Evolutionary conservation across 2,113 vertebrate genomes (phyloP).

Genomic region (Strix uralensis): DNA sequence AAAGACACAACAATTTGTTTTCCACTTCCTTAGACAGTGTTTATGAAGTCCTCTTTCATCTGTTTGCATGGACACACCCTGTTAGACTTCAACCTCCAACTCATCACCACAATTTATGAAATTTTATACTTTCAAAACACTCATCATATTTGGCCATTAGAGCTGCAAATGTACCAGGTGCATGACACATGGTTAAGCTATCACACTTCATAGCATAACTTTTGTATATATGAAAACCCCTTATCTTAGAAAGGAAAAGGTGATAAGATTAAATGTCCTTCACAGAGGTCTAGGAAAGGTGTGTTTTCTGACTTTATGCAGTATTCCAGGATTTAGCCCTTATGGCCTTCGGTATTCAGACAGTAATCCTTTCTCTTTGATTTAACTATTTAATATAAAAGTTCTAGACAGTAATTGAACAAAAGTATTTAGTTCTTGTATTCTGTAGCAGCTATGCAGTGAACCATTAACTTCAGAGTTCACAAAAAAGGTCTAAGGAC

Average conservation of each 20-base stretch:
- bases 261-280: constrained; percentile 39
- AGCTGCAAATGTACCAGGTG: not conserved
- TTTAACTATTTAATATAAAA: not conserved
- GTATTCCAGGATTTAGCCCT: not conserved
- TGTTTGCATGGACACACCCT: not conserved
- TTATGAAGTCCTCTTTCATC: not conserved
- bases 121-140: not conserved
- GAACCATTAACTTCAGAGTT: not conserved
- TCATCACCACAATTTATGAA: not conserved
- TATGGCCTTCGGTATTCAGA: not conserved
- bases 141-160: not conserved
- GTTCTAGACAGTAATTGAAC: not conserved
- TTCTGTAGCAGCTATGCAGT: not conserved
- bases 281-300: not conserved
- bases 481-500: not conserved
- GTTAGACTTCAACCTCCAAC: not conserved
- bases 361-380: not conserved
- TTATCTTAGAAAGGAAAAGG: not conserved
- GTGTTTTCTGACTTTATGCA: not conserved
- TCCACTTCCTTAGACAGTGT: not conserved
- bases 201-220: not conserved
- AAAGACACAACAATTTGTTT: not conserved
- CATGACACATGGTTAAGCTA: not conserved
- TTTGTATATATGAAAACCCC: not conserved
- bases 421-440: not conserved